Conservation (phyloP, 2,888 invertebrate species). For the Acrocera orbiculus region DNA sequence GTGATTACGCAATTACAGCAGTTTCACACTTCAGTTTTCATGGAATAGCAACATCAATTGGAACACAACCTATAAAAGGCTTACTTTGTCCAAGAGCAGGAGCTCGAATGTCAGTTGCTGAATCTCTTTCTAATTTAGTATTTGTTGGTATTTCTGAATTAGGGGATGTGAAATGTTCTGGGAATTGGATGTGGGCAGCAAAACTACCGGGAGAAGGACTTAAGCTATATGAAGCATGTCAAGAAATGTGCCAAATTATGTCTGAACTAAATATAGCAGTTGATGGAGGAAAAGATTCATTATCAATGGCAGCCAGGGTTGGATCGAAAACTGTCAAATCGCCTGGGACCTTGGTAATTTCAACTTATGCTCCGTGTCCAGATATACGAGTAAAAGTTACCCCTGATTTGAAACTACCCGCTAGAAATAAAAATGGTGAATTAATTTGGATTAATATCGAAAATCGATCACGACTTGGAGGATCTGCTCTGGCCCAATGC, state of each 20-base stretch:
- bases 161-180: slow-evolving; percentile 90
- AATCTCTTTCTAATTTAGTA: slow-evolving; percentile 82
- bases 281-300: slow-evolving; percentile 93
- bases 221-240: slow-evolving; percentile 68
- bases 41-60: slow-evolving; percentile 89
- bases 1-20: slow-evolving; percentile 83
- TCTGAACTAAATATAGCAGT: slow-evolving; percentile 63
- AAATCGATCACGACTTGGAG: slow-evolving; percentile 64
- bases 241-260: slow-evolving; percentile 77
- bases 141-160: slow-evolving; percentile 47
- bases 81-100: slow-evolving; percentile 67
- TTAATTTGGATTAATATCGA: slow-evolving; percentile 68
- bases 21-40: slow-evolving; percentile 65
- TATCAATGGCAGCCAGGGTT: slow-evolving; percentile 91
- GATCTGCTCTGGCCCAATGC: slow-evolving; percentile 83
- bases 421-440: slow-evolving; percentile 39
- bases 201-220: slow-evolving; percentile 88
- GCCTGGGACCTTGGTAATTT: slow-evolving; percentile 85
- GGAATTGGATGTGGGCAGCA: slow-evolving; percentile 99
- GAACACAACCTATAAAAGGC: slow-evolving; percentile 93
- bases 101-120: slow-evolving; percentile 86
- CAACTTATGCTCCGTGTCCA: slow-evolving; percentile 88
- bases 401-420: slow-evolving; percentile 70
- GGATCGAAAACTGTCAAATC: slow-evolving; percentile 50
- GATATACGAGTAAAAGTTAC: slow-evolving; percentile 73